Evolutionary conservation across 2,797 vertebrate genomes (phyloP), one percentile per base, ranked within the genome.

Genomic region (Ibycter americanus): DNA sequence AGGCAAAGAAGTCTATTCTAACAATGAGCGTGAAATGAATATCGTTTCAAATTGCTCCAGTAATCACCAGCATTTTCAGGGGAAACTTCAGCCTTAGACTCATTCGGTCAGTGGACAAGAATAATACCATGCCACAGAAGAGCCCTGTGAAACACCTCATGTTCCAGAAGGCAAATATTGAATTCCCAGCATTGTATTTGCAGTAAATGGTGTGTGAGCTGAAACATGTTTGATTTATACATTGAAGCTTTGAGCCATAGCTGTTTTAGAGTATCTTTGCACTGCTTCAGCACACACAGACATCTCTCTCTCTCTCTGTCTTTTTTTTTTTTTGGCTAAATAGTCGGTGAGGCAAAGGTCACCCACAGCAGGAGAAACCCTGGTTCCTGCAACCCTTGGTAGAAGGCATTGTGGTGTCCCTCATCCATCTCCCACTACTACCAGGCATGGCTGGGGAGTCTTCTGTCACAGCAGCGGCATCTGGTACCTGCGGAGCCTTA

Each of bases 101-200:
- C 70, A 15, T 81, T 65, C 26, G 3, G 25, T 65, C 74, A 44
- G 6, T 2, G 76, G 82, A 67, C 55, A 88, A 87, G 68, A 93
- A 78, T 78, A 85, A 87, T 76, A 46, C 49, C 71, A 67, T 32
- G n/a, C 6, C 67, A 51, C 21, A 18, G 82, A 67, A 55, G 55
- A 49, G 63, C 86, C 80, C 87, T 5, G 52, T 11, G 85, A 70
- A 63, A 42, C 67, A 59, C 74, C 71, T 73, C 31, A 0, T 58
- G 67, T 80, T 95, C 82, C 85, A 70, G 26, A 15, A 80, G 93
- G 91, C 66, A 96, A 96, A 95, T 56, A 89, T 31, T 89, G 95
- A 94, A 94, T 90, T 83, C 59, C 72, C 56, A 80, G 71, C 38
- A 4, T 32, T 85, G 79, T 80, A 46, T 36, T 74, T 63, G 87